A percentile compares a stretch with the other conserved stretches of the same genome.
phyloP scores from a whole-genome alignment of 2,113 vertebrate species.

The Cnemophilus loriae region DNA sequence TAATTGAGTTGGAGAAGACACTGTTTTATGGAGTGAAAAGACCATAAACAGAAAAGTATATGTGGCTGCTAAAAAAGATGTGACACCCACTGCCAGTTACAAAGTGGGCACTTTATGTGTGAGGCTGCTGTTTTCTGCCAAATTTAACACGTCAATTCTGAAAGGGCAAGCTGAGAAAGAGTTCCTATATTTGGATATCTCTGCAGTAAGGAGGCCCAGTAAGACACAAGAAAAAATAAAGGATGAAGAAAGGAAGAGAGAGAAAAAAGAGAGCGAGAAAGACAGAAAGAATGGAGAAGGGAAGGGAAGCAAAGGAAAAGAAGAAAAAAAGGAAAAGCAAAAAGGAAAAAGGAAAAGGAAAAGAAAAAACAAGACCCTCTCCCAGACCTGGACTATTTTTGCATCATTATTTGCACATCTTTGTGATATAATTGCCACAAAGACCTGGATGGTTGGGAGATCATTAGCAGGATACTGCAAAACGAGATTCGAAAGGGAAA shows the following conservation, averaged over 20 bases:
- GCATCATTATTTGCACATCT: neutral
- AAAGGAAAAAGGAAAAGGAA: fast-evolving
- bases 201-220: neutral
- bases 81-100: neutral
- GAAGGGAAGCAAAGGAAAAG: neutral
- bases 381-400: neutral
- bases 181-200: slow-evolving; percentile 24
- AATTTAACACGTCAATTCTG: neutral
- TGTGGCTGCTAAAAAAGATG: neutral
- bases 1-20: neutral
- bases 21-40: neutral
- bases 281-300: neutral
- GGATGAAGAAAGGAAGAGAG: neutral
- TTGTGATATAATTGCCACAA: neutral
- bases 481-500: neutral
- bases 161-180: neutral
- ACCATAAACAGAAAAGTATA: slow-evolving; percentile 3
- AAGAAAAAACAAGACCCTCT: neutral
- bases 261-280: fast-evolving
- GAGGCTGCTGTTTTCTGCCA: slow-evolving; percentile 13
- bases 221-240: neutral
- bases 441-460: neutral
- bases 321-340: too few species aligned
- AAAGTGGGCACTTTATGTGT: slow-evolving; percentile 16
- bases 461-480: neutral